These are phyloP conservation scores for Dioctria linearis DNA, from an alignment of 2,888 invertebrate genomes.

Conservation along the genomic window DNA sequence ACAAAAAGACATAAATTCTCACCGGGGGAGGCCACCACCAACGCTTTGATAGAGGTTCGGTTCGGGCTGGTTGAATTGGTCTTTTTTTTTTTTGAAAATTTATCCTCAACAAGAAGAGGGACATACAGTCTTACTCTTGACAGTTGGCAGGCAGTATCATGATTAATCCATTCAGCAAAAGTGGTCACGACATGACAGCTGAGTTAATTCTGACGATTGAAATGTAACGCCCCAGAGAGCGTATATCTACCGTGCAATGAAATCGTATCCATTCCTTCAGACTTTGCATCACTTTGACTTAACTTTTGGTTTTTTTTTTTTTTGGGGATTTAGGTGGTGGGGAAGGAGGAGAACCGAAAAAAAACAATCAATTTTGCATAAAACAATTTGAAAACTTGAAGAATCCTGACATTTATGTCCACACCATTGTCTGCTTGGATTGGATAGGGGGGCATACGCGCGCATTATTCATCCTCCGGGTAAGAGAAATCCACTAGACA, in stretches of 20 bases:
- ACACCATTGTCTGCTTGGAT: neutral
- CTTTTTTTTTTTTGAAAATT: neutral
- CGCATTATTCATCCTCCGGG: neutral
- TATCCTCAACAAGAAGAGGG: neutral
- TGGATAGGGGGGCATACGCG: too few species aligned
- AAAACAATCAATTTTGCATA: constrained; percentile 24
- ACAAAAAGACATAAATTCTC: neutral
- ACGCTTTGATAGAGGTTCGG: neutral
- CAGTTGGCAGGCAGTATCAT: neutral
- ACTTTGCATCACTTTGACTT: too few species aligned
- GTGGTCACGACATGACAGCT: constrained; percentile 1
- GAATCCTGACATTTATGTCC: neutral
- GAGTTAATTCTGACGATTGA: neutral
- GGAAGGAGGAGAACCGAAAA: too few species aligned
- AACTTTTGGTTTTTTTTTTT: too few species aligned
- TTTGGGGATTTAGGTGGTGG: too few species aligned
- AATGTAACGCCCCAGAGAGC: neutral
- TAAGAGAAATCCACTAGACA: constrained; percentile 30
- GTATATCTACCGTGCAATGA: neutral
- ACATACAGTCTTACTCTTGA: neutral
- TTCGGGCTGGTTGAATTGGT: neutral
- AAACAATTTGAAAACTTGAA: neutral
- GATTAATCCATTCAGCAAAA: neutral
- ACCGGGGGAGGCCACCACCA: neutral
- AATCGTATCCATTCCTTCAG: neutral